These are phyloP conservation scores for Zhengitettix transpicula DNA, from an alignment of 2,888 invertebrate species.

Conservation along the genomic window DNA sequence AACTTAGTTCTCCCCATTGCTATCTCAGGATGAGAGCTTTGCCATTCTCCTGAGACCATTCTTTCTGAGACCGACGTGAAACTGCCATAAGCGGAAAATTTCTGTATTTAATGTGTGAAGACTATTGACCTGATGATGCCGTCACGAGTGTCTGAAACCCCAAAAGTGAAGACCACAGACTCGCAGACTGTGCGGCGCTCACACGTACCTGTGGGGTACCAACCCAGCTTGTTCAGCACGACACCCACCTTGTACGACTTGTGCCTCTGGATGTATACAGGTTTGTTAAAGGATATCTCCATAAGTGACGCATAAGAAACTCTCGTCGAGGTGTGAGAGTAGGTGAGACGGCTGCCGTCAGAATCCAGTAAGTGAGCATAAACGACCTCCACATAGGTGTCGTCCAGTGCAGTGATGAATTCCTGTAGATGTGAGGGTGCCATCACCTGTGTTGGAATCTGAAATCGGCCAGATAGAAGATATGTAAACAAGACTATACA, in stretches of 20 bases:
- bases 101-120: conserved; percentile 35
- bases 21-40: too few species aligned
- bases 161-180: conserved; percentile 58
- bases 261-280: conserved; percentile 57
- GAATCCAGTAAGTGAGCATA: conserved; percentile 68
- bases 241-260: conserved; percentile 69
- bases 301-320: conserved; percentile 56
- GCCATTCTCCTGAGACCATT: too few species aligned
- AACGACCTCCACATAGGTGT: conserved; percentile 54
- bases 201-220: conserved; percentile 65
- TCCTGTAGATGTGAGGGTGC: neutral
- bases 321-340: conserved; percentile 64
- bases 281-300: conserved; percentile 65
- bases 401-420: neutral
- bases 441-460: conserved; percentile 54
- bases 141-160: conserved; percentile 54
- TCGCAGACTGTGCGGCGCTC: conserved; percentile 48
- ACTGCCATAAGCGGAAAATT: too few species aligned
- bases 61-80: too few species aligned
- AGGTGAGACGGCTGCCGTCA: conserved; percentile 62
- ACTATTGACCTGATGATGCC: conserved; percentile 64
- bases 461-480: conserved; percentile 15
- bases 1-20: too few species aligned
- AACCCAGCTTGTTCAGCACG: conserved; percentile 64
- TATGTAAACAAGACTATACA: too few species aligned